Conservation (phyloP, 1,140 invertebrate species). For the Apis florea region DNA sequence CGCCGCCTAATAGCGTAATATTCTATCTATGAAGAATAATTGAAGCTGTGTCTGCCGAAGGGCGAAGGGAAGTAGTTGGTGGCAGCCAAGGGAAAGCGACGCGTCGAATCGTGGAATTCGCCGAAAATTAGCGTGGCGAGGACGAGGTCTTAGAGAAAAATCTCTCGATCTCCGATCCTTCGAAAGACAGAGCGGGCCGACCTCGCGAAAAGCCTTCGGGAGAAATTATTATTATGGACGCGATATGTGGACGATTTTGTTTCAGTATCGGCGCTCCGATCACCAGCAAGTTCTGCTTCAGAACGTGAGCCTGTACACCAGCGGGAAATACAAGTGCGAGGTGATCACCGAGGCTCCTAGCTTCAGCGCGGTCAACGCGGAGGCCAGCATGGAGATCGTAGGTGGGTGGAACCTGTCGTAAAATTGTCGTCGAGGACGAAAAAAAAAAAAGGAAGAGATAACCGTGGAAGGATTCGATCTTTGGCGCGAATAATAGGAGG, state of each 20-base stretch:
- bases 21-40: slow-evolving; percentile 44
- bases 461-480: no score
- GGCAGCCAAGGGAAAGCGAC: no score
- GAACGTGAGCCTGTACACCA: slow-evolving; percentile 84
- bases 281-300: slow-evolving; percentile 83
- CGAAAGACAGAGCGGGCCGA: neutral
- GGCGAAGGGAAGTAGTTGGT: neutral
- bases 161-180: neutral
- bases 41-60: neutral
- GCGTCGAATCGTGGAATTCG: no score
- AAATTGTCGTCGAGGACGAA: no score
- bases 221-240: neutral
- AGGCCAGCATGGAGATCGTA: slow-evolving; percentile 86
- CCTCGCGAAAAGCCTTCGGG: no score
- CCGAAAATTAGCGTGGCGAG: no score
- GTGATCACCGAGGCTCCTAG: slow-evolving; percentile 88
- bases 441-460: no score
- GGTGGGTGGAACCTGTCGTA: slow-evolving; percentile 81
- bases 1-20: slow-evolving; percentile 31
- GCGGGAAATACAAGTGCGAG: slow-evolving; percentile 88
- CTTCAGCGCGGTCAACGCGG: slow-evolving; percentile 85
- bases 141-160: neutral
- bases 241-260: slow-evolving; percentile 43
- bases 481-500: no score
- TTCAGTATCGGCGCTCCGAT: slow-evolving; percentile 82